phyloP scores from a whole-genome alignment of 2,888 invertebrate species.

The Nephrotoma appendiculata region DNA sequence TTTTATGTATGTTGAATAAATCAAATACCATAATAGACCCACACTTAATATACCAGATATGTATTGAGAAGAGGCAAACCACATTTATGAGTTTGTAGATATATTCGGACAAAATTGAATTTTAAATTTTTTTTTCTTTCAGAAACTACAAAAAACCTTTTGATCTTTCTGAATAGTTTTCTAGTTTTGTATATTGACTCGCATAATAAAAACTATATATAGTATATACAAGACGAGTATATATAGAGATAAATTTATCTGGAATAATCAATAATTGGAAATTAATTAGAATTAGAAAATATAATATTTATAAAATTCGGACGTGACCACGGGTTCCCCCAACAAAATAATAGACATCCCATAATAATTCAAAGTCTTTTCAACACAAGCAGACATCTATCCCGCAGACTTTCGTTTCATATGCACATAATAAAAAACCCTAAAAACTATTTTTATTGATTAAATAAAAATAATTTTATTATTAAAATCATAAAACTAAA shows the following conservation, averaged over 20 bases:
- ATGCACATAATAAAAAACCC: background rate
- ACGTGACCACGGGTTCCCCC: background rate
- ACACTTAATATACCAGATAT: background rate
- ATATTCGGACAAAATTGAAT: background rate
- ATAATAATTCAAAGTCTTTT: background rate
- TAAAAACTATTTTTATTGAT: background rate
- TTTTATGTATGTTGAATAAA: background rate
- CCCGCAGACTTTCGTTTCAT: background rate
- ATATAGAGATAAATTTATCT: background rate
- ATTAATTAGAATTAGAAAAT: background rate
- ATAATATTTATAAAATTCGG: background rate
- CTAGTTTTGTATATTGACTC: background rate
- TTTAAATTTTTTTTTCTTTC: background rate
- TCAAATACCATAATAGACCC: background rate
- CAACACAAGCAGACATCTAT: background rate
- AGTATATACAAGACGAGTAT: background rate
- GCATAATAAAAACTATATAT: background rate
- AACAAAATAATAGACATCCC: background rate
- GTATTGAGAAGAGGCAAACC: background rate
- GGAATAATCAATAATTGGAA: background rate
- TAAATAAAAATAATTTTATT: background rate
- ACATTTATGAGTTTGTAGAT: background rate
- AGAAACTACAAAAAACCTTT: background rate
- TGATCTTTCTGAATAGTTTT: background rate
- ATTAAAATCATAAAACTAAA: background rate